phyloP scores from a whole-genome alignment of 2,888 invertebrate species.

The Timandra comae region DNA sequence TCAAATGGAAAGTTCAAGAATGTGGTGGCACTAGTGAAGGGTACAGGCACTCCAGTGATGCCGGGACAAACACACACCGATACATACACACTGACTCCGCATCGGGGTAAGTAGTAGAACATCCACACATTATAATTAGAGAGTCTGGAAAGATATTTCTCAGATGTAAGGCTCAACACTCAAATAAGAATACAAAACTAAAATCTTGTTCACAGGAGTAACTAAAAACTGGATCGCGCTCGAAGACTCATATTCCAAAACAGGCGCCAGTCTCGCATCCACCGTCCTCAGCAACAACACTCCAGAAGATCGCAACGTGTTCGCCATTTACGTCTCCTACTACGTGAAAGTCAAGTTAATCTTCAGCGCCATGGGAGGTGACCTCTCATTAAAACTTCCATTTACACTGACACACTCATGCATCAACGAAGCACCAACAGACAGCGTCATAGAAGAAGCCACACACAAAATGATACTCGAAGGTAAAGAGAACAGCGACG shows the following conservation, averaged over 20 bases:
- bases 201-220: slow-evolving; percentile 77
- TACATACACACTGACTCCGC: slow-evolving; percentile 82
- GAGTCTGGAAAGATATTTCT: no score
- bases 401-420: slow-evolving; percentile 87
- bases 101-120: slow-evolving; percentile 61
- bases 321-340: slow-evolving; percentile 93
- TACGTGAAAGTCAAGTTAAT: slow-evolving; percentile 92
- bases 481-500: slow-evolving; percentile 65
- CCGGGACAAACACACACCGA: slow-evolving; percentile 80
- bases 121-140: no score
- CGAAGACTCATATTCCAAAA: slow-evolving; percentile 88
- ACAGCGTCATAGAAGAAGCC: slow-evolving; percentile 70
- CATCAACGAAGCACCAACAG: slow-evolving; percentile 78
- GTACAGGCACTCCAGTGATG: slow-evolving; percentile 79
- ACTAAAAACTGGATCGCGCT: slow-evolving; percentile 94
- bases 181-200: no score
- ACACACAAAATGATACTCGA: slow-evolving; percentile 67
- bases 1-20: slow-evolving; percentile 96
- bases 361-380: slow-evolving; percentile 88
- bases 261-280: slow-evolving; percentile 79
- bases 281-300: slow-evolving; percentile 75
- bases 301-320: slow-evolving; percentile 88
- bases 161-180: no score
- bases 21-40: slow-evolving; percentile 83
- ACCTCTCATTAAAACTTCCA: slow-evolving; percentile 86